Conservation (phyloP, 2,797 vertebrate species). For the Rhinatrema bivittatum region DNA sequence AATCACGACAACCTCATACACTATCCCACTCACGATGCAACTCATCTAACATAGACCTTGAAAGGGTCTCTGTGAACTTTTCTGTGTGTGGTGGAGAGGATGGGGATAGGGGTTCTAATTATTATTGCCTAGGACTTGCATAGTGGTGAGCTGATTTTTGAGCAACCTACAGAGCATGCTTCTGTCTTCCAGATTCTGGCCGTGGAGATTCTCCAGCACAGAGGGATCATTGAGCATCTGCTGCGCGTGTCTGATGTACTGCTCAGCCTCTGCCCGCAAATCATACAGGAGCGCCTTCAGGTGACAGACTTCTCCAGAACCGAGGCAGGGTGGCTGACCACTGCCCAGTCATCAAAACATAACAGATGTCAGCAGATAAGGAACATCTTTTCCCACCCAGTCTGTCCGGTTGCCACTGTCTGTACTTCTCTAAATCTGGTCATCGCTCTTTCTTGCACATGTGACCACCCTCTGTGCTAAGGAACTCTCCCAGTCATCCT, state of each 20-base stretch:
- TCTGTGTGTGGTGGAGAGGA: too few relatives aligned
- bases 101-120: too few relatives aligned
- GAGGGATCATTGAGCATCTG: slow-evolving; percentile 73
- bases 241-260: slow-evolving; percentile 58
- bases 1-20: too few relatives aligned
- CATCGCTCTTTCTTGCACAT: too few relatives aligned
- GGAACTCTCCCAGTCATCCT: too few relatives aligned
- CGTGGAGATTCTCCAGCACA: slow-evolving; percentile 76
- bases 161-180: rapidly evolving
- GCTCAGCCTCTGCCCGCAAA: slow-evolving; percentile 21
- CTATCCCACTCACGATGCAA: too few relatives aligned
- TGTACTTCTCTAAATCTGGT: neutral
- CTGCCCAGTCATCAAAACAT: neutral
- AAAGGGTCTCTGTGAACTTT: too few relatives aligned
- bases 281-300: slow-evolving; percentile 18
- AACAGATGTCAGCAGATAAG: too few relatives aligned
- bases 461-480: rapidly evolving
- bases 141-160: neutral
- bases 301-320: neutral
- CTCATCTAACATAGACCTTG: too few relatives aligned
- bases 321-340: neutral
- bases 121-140: too few relatives aligned
- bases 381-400: too few relatives aligned
- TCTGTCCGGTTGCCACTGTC: neutral
- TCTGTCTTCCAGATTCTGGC: slow-evolving; percentile 57